Base-by-base conservation (phyloP, 2,888 invertebrate species). In the Tetragnatha montana region DNA sequence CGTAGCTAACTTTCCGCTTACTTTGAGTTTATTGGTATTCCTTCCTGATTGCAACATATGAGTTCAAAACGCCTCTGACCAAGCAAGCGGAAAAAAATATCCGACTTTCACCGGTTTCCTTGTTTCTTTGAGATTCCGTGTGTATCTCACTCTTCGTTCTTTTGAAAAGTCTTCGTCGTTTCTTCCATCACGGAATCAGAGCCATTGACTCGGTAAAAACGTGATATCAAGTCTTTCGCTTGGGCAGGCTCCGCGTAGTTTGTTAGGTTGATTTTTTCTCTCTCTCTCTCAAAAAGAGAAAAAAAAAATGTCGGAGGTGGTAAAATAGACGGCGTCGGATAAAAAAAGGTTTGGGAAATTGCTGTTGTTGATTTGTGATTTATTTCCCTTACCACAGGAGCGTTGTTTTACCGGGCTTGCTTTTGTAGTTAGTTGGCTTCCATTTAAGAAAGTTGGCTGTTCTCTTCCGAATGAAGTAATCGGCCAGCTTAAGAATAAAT, bases 301-400 rank as follows among this genome's bases (percentile, higher is more conserved):
- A 71, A 85, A 85, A 19, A 74, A 71, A 60, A 14, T 68, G 19
- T n/a, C 22, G 73, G 50, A 60, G 60, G 60, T 60, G 60, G 68
- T 22, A 51, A 74, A 68, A 80, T 17, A 68, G 75, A 49, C 22
- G 21, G 19, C 35, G 35, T 35, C 35, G 35, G 35, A 35, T 35
- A 35, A 35, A 35, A 51, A 21, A 75, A 86, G 35, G 51, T 19
- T 50, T 51, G n/a, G 69, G 50, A 60, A 84, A 68, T 75, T 22
- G 71, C 73, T 86, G 86, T 86, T 86, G 86, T 86, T 86, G 71
- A 73, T 81, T 80, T 86, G 73, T 86, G 86, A 86, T 86, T 86
- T 86, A 86, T 86, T 80, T 86, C 80, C 73, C 73, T 12, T 21
- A 12, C n/a, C 71, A 21, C 49, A n/a, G 10, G 68, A 68, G 60